A percentile compares a stretch with the other conserved stretches of the same genome.
Conservation (phyloP, 1,140 invertebrate genomes). For the Tribolium castaneum region DNA sequence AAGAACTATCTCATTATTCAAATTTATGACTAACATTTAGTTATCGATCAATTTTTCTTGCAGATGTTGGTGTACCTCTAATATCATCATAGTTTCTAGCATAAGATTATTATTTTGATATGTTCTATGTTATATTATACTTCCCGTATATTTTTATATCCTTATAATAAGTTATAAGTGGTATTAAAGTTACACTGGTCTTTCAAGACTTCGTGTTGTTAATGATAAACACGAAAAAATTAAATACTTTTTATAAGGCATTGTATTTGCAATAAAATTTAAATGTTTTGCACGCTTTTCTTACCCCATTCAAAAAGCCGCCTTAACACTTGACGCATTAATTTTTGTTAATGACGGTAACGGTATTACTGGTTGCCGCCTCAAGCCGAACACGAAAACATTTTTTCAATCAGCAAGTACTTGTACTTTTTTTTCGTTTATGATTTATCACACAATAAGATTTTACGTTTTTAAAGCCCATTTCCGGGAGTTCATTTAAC, state of each 20-base stretch:
- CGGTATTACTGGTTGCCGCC: too few species aligned
- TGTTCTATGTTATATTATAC: constrained; percentile 40
- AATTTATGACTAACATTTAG: constrained; percentile 34
- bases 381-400: too few species aligned
- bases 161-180: constrained; percentile 27
- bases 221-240: constrained; percentile 43
- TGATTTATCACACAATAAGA: too few species aligned
- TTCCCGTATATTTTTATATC: constrained; percentile 36
- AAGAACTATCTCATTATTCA: constrained; percentile 22
- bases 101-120: constrained; percentile 36
- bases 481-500: too few species aligned
- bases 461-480: too few species aligned
- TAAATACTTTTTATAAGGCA: constrained; percentile 44
- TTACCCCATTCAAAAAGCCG: too few species aligned
- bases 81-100: constrained; percentile 37
- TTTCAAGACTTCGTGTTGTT: constrained; percentile 39
- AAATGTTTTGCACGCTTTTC: constrained; percentile 33
- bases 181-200: constrained; percentile 34
- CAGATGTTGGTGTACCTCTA: constrained; percentile 36
- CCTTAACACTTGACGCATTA: too few species aligned
- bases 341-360: too few species aligned
- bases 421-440: too few species aligned
- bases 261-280: constrained; percentile 48
- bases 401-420: too few species aligned
- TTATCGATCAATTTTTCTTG: constrained; percentile 42